Evolutionary conservation across 2,797 vertebrate species (phyloP), one percentile per base, ranked within the genome.

Genomic region (Mionectes olivaceus): DNA sequence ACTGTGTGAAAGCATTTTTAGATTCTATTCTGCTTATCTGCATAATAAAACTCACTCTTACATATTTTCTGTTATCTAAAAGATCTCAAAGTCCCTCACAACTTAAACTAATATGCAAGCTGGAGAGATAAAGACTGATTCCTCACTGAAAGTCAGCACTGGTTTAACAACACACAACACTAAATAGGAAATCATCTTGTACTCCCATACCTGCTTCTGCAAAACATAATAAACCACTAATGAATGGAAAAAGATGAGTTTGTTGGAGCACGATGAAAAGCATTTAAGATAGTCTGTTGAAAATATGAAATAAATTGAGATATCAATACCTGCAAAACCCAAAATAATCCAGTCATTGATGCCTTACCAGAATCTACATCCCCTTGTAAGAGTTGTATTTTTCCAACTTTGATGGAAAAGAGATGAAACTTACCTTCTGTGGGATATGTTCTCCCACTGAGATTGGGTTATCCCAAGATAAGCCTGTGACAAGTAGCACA

Each of bases 1-100:
- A 87, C 68, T 68, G 46, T 22, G 63, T 79, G 85, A 94, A 96
- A 91, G 15, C 7, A 53, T 77, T 94, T 94, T 96, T 81, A 83
- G 71, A 33, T 53, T 73, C n/a, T 67, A 41, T 84, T 90, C 56
- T 83, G 27, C 56, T 92, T 83, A 93, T 82, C 50, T 75, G 16
- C 49, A 37, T 76, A 90, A 79, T 60, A 87, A 76, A 87, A 47
- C 35, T 86, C 43, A 83, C 49, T 89, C 88, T 65, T 63, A 53
- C 25, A 10, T 49, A 87, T 65, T 87, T 79, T 8, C 37, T 88
- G 41, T 74, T 15, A 90, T 61, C 60, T 43, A 65, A 74, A 77
- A 74, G 56, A 87, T 65, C 57, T n/a, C 44, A 57, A 57, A 89
- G 59, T 65, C n/a, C 65, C 65, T 87, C 52, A 63, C 33, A 95